phyloP scores from a whole-genome alignment of 1,140 invertebrate species.

The Calephelis nemesis region DNA sequence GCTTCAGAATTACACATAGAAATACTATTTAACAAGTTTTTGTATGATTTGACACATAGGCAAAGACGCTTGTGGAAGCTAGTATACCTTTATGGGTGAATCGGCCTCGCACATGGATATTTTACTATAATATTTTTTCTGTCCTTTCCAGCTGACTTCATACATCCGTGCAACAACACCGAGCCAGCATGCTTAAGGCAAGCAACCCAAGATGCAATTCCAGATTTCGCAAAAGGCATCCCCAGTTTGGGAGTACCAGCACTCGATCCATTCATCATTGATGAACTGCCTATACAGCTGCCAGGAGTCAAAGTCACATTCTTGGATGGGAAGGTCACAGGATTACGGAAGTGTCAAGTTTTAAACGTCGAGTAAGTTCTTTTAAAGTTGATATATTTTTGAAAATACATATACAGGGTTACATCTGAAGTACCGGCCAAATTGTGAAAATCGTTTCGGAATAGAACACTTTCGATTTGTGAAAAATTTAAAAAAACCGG shows the following conservation, averaged over 20 bases:
- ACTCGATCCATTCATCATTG: conserved; percentile 65
- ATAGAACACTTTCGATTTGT: no score
- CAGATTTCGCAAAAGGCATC: conserved; percentile 62
- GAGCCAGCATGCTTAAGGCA: conserved; percentile 59
- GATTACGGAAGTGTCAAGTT: conserved; percentile 63
- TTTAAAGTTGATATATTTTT: no score
- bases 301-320: conserved; percentile 71
- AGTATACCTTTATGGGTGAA: no score
- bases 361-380: conserved; percentile 68
- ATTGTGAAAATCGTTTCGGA: no score
- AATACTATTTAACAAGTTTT: no score
- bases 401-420: no score
- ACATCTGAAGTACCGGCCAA: no score
- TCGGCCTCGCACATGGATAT: no score
- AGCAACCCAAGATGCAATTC: conserved; percentile 65
- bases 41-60: no score
- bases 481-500: no score
- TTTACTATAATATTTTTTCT: background rate
- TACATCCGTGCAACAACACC: conserved; percentile 65
- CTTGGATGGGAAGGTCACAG: conserved; percentile 64
- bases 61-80: no score
- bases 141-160: conserved; percentile 58
- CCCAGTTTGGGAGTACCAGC: conserved; percentile 60
- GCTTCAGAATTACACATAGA: no score
- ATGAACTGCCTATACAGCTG: conserved; percentile 66